Base-by-base conservation (phyloP, 2,797 vertebrate species). In the Vespertilio murinus region DNA sequence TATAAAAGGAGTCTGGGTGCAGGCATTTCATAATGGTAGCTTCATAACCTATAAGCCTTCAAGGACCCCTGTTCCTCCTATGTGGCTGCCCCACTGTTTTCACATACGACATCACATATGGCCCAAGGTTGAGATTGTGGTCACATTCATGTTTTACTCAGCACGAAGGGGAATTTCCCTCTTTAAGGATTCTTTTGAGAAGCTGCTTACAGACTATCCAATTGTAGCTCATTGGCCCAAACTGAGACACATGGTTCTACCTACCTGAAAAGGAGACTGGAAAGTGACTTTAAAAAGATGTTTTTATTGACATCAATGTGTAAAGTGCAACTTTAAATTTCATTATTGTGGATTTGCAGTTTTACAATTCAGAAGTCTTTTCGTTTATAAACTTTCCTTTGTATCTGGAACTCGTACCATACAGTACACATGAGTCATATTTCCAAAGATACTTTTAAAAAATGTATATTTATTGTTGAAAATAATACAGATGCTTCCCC, bases 321-420 rank as follows among this genome's bases (percentile, higher is more conserved):
- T 84, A 65, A 84, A 78, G 40, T 90, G 1, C 30, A 83, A 23
- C 10, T 83, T 91, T 78, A 88, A 70, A 70, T 85, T 28, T 67
- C n/a, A 65, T 82, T 91, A 54, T 67, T 94, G 91, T 30, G 52
- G n/a, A 22, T 77, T 85, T 83, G 28, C 25, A 94, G 38, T 88
- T 94, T 87, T 94, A 90, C 78, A 71, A 91, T 94, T 94, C 49
- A 73, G 38, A 90, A 91, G 20, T 80, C 5, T 74, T 88, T 91
- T 85, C 20, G 90, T 88, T 89, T 11, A 47, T 78, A 56, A 77
- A 40, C 49, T 73, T 77, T 73, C 20, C 10, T 56, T 23, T 94
- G 20, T 93, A 75, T 59, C 69, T 89, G 9, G 81, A 82, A 67
- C 5, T 10, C 13, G 91, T 74, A 35, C 10, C 10, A 52, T 33